These are phyloP conservation scores for Lasioglossum pauxillum DNA, from an alignment of 2,888 invertebrate species.

Conservation along the genomic window DNA sequence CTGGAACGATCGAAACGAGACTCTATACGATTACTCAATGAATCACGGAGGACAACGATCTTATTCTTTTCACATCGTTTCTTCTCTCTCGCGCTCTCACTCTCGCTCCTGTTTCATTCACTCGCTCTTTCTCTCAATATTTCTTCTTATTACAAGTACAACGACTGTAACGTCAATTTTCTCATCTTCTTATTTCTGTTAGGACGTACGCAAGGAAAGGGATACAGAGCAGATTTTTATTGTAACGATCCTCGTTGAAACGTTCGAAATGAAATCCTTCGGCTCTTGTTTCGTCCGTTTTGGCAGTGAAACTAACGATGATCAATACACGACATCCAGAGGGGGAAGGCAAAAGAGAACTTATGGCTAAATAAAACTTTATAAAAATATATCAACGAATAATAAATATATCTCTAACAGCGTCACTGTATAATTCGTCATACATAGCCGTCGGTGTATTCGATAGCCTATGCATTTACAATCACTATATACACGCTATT, in stretches of 20 bases:
- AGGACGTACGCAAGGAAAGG: slow-evolving; percentile 45
- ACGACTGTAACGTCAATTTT: slow-evolving; percentile 9
- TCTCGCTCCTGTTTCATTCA: not conserved
- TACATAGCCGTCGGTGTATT: slow-evolving; percentile 72
- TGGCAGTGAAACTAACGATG: slow-evolving; percentile 48
- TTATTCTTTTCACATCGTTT: slow-evolving; percentile 6
- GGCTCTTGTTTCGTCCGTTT: slow-evolving; percentile 22
- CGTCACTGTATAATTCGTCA: slow-evolving; percentile 74
- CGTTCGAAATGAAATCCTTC: slow-evolving; percentile 38
- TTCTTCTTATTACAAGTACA: not conserved
- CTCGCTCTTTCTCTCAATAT: not conserved
- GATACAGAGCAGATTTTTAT: slow-evolving; percentile 42
- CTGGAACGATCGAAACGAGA: slow-evolving; percentile 60
- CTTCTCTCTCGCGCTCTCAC: not conserved
- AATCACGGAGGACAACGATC: slow-evolving; percentile 52
- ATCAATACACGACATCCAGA: slow-evolving; percentile 59
- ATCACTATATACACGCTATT: slow-evolving; percentile 82
- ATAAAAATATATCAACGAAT: slow-evolving; percentile 84
- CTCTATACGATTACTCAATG: slow-evolving; percentile 38
- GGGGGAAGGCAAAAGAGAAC: slow-evolving; percentile 72
- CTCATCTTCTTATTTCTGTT: slow-evolving; percentile 16
- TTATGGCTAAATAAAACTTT: slow-evolving; percentile 82
- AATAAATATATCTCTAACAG: slow-evolving; percentile 83
- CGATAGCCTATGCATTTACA: slow-evolving; percentile 79
- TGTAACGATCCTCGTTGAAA: slow-evolving; percentile 60